These are phyloP conservation scores for Phalloptychus januarius DNA, from an alignment of 2,797 vertebrate genomes.

Conservation along the genomic window DNA sequence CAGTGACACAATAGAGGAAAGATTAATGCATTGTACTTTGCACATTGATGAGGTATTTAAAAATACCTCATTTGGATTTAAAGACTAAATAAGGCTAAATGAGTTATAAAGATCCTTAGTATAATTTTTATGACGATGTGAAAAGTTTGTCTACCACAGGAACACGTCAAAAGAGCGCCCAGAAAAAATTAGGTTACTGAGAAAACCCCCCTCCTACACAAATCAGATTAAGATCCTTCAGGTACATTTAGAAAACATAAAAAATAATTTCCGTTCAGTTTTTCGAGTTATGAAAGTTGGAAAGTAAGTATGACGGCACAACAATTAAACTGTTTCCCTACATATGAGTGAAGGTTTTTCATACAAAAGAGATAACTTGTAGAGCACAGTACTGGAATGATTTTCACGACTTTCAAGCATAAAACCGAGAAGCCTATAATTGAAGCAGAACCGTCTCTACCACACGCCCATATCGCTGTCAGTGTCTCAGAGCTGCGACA, in stretches of 20 bases:
- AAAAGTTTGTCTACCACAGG: background rate
- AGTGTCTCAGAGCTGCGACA: background rate
- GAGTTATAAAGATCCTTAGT: background rate
- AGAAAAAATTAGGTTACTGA: background rate
- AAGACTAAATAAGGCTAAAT: background rate
- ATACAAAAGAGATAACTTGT: no score
- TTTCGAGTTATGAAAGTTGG: background rate
- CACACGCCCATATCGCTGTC: background rate
- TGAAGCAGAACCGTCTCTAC: background rate
- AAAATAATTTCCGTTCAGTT: background rate
- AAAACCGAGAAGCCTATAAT: no score
- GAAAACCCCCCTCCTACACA: background rate
- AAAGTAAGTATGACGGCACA: background rate
- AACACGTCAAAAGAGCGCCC: background rate
- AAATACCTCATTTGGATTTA: background rate
- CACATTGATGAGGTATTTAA: background rate
- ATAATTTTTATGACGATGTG: background rate
- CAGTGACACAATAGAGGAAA: background rate
- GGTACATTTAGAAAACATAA: background rate
- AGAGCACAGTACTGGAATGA: no score
- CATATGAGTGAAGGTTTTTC: no score
- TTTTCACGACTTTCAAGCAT: no score
- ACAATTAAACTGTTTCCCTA: background rate
- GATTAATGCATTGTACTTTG: background rate
- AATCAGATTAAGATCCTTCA: background rate